Conservation (phyloP, 2,888 invertebrate genomes). For the Polydrusus pterygomalis region DNA sequence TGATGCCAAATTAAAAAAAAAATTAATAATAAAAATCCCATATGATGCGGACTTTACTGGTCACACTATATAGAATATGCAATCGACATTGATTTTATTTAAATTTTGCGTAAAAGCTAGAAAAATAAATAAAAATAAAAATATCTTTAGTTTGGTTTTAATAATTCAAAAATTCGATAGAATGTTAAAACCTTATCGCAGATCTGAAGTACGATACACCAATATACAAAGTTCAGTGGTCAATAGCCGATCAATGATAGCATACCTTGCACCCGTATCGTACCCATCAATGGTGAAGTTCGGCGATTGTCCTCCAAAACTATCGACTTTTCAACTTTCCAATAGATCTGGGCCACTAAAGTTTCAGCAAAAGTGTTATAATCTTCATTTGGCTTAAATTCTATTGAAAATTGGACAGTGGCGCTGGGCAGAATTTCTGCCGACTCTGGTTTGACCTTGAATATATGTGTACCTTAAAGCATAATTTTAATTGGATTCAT, state of each 20-base stretch:
- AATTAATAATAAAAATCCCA: no score
- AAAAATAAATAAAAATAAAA: no score
- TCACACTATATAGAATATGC: no score
- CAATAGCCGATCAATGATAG: neutral
- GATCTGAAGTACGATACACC: no score
- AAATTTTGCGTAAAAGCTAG: no score
- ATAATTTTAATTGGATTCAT: neutral
- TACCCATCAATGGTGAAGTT: constrained; percentile 49
- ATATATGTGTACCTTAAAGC: constrained; percentile 64
- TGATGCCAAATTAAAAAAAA: no score
- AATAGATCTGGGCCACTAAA: constrained; percentile 65
- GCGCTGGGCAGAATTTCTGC: constrained; percentile 62
- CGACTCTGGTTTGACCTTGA: constrained; percentile 65
- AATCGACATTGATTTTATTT: no score
- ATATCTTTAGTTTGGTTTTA: no score
- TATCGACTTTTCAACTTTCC: constrained; percentile 56
- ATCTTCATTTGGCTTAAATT: constrained; percentile 64
- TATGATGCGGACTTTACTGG: no score
- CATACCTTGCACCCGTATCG: constrained; percentile 56
- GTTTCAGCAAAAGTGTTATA: constrained; percentile 64
- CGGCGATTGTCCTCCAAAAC: constrained; percentile 12
- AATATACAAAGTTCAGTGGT: neutral
- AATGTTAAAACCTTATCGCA: no score
- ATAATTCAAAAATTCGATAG: no score
- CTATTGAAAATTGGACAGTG: constrained; percentile 67